phyloP scores from a whole-genome alignment of 2,113 vertebrate species.

The Cottus gobio region DNA sequence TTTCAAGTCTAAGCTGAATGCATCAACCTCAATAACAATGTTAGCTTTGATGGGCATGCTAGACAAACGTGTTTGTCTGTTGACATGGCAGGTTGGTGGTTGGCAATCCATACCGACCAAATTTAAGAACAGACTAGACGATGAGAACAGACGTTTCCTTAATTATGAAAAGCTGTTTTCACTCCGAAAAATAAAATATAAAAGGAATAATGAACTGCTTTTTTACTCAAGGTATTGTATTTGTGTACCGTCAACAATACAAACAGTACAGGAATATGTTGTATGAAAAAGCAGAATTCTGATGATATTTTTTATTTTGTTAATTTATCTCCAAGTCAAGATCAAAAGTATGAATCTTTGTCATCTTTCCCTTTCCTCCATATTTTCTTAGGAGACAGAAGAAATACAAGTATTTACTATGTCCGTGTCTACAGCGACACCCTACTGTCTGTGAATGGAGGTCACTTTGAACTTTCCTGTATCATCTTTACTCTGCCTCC shows the following conservation, averaged over 20 bases:
- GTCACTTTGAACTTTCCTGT: constrained; percentile 26
- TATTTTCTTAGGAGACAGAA: not conserved
- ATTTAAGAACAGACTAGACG: not conserved
- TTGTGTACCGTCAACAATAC: not conserved
- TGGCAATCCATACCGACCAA: not conserved
- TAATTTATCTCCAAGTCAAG: not conserved
- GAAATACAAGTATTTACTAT: not conserved
- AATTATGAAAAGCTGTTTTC: not conserved
- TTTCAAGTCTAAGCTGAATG: not conserved
- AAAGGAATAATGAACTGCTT: not conserved
- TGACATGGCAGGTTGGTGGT: not conserved
- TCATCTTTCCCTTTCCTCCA: not conserved
- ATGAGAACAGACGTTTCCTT: not conserved
- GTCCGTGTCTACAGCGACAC: not conserved
- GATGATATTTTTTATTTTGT: not conserved
- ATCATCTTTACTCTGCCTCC: constrained; percentile 15
- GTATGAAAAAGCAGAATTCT: not conserved
- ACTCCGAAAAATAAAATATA: not conserved
- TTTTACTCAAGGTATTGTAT: not conserved
- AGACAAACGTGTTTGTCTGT: not conserved
- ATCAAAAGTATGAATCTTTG: not conserved
- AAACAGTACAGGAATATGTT: not conserved
- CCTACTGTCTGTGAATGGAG: constrained; percentile 24
- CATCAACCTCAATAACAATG: not conserved
- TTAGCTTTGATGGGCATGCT: not conserved